Evolutionary conservation across 2,888 invertebrate genomes (phyloP), one percentile per base, ranked within the genome.

Genomic region (Dasypogon diadema): DNA sequence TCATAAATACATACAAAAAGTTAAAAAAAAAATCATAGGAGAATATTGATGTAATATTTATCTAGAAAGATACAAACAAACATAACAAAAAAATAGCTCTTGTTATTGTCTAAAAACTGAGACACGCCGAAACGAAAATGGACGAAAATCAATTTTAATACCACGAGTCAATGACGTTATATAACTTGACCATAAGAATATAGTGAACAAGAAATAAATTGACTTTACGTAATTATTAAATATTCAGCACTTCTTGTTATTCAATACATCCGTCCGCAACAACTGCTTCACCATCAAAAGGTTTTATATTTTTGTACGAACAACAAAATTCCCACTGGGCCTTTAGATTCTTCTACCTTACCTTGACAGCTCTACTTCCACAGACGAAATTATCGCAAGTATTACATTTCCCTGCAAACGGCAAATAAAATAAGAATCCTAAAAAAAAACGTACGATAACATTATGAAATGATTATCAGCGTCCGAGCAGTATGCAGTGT

Each of bases 331-430:
- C 42, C 42, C 42, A 42, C 42, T 42, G 12, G 5, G 42, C 30
- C 30, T 30, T 30, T 30, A 42, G 42, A n/a, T 6, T 12, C n/a
- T 42, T n/a, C n/a, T 12, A 42, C n/a, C 42, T 42, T 42, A 12
- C 42, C 42, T 42, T 42, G 34, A 30, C 34, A 30, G 34, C 10
- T 30, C 34, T 42, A 42, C 42, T 6, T 42, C 42, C 1, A 42
- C 42, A 42, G 42, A 12, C 42, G n/a, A 42, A 42, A 42, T 42
- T 42, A 42, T 42, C 42, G 42, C 42, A 42, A 42, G 42, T 42
- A 42, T 42, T 42, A 42, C 42, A n/a, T 42, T 42, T 42, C 42
- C 42, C n/a, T 42, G 12, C 42, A 42, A 30, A 30, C 34, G 10
- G 34, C 0, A 30, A 42, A 42, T 12, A 42, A 42, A 42, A 42